Evolutionary conservation across 92 coral and sea anemone genomes (phyloP).

Genomic region (Porites lobata): DNA sequence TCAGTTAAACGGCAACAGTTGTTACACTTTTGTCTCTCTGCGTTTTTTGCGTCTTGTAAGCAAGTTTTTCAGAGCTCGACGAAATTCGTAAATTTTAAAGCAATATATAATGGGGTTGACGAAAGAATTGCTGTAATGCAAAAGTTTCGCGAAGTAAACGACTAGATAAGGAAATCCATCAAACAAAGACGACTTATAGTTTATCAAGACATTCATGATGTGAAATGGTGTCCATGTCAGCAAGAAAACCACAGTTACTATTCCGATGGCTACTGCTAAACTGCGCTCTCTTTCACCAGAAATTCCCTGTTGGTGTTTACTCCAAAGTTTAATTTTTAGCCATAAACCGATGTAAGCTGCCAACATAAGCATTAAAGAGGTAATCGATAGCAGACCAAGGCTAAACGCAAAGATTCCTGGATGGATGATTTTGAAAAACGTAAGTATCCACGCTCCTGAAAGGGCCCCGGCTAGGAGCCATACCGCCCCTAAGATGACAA

Average conservation of each 20-base stretch:
- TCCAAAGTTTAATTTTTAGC: conserved; percentile 69
- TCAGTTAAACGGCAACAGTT: too few relatives aligned
- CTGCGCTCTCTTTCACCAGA: conserved; percentile 63
- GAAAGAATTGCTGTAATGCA: conserved; percentile 83
- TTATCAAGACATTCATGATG: conserved; percentile 76
- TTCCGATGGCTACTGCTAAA: conserved; percentile 67
- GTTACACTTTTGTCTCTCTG: conserved; percentile 63
- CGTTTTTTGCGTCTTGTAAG: conserved; percentile 24
- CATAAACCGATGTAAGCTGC: conserved; percentile 71
- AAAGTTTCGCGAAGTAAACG: conserved; percentile 72
- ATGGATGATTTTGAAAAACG: conserved; percentile 44
- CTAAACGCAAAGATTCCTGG: conserved; percentile 59
- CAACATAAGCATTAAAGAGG: conserved; percentile 70
- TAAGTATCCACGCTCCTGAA: conserved; percentile 59
- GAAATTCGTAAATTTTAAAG: conserved; percentile 82
- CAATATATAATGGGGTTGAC: conserved; percentile 85
- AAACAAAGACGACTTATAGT: conserved; percentile 49
- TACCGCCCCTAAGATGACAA: conserved; percentile 35
- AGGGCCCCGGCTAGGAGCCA: conserved; percentile 77
- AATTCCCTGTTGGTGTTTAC: conserved; percentile 43
- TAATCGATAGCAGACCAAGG: conserved; percentile 61
- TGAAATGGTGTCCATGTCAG: conserved; percentile 85
- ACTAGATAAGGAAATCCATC: conserved; percentile 54
- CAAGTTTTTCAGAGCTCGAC: conserved; percentile 55
- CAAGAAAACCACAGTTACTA: conserved; percentile 75